phyloP scores from a whole-genome alignment of 2,888 invertebrate genomes.

The Himalopsyche kuldschensis region DNA sequence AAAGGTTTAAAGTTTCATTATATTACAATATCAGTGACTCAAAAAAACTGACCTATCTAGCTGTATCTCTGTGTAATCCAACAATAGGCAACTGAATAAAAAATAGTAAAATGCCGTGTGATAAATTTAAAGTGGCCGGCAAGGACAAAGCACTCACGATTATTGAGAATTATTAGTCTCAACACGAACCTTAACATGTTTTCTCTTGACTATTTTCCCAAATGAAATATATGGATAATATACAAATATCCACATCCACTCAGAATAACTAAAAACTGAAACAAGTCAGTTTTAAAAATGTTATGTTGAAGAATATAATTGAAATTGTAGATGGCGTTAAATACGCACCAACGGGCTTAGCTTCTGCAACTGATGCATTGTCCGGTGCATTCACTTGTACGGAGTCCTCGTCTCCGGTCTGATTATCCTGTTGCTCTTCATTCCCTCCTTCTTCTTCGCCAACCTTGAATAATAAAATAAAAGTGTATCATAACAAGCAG shows the following conservation, averaged over 20 bases:
- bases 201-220: no score
- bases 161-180: constrained; percentile 28
- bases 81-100: neutral
- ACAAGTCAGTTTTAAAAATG: no score
- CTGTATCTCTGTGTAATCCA: neutral
- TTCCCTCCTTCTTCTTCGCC: constrained; percentile 54
- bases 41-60: neutral
- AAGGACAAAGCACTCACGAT: constrained; percentile 41
- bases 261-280: no score
- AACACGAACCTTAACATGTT: no score
- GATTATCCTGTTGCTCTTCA: constrained; percentile 40
- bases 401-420: constrained; percentile 43
- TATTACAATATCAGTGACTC: no score
- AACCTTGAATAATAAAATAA: constrained; percentile 45
- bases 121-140: constrained; percentile 3
- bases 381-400: constrained; percentile 58
- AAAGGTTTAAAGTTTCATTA: no score
- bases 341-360: constrained; percentile 69
- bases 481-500: neutral
- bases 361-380: constrained; percentile 71
- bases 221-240: no score
- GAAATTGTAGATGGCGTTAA: neutral
- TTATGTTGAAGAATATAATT: no score
- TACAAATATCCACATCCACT: no score
- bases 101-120: neutral